Conservation (phyloP, 2,113 vertebrate genomes). For the Tachycineta bicolor region DNA sequence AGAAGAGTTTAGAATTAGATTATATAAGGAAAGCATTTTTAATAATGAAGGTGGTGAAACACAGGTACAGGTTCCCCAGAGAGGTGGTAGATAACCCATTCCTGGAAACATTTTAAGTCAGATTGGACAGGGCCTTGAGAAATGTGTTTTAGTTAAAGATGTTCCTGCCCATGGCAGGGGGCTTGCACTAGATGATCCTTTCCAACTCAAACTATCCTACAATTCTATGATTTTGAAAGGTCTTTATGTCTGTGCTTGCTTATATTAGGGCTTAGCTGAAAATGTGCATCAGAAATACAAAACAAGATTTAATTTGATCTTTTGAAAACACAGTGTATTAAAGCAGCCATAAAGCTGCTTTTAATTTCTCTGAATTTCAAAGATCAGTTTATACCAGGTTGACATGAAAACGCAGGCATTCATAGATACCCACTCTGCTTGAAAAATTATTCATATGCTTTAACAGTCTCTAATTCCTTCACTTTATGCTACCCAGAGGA, state of each 20-base stretch:
- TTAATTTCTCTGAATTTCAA: neutral
- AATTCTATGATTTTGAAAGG: neutral
- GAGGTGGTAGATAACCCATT: neutral
- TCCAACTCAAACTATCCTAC: neutral
- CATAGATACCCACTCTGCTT: neutral
- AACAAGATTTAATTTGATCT: neutral
- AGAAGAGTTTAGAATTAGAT: neutral
- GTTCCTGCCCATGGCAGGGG: fast-evolving
- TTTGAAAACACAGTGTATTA: neutral
- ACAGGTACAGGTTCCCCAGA: neutral
- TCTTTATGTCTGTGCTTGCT: neutral
- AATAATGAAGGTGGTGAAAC: fast-evolving
- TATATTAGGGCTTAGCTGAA: neutral
- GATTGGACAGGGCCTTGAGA: neutral
- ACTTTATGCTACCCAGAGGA: neutral
- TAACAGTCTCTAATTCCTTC: neutral
- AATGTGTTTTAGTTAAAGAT: neutral
- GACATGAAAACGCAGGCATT: neutral
- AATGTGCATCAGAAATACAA: neutral
- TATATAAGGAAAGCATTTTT: neutral
- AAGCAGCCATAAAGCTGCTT: neutral
- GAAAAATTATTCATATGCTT: neutral
- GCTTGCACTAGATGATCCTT: neutral
- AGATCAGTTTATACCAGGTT: neutral
- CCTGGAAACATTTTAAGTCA: neutral